Evolutionary conservation across 2,797 vertebrate genomes (phyloP).

Genomic region (Acrossocheilus wenchowensis): DNA sequence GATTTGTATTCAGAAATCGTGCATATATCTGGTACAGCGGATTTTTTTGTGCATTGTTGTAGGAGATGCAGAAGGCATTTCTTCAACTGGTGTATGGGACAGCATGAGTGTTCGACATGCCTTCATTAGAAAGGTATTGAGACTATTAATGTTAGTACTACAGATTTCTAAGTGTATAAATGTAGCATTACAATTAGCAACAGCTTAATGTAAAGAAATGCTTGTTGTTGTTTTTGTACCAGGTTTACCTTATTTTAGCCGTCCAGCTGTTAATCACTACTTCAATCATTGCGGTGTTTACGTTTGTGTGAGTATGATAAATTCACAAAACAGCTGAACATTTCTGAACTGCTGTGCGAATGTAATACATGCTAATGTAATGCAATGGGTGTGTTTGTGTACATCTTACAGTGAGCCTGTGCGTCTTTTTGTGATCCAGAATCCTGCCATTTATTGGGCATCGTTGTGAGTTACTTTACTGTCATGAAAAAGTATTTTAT

Average conservation of each 20-base stretch:
- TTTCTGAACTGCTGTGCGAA: neutral
- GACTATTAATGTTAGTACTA: neutral
- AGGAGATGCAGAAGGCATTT: conserved; percentile 74
- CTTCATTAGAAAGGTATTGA: conserved; percentile 89
- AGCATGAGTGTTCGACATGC: conserved; percentile 84
- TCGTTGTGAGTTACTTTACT: conserved; percentile 85
- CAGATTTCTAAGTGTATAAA: neutral
- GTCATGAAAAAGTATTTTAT: neutral
- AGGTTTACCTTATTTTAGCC: conserved; percentile 93
- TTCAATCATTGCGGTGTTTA: conserved; percentile 87
- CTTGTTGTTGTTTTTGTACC: conserved; percentile 53
- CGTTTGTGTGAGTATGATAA: conserved; percentile 86
- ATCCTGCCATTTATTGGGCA: conserved; percentile 84
- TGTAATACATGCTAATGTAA: neutral
- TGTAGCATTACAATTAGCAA: neutral
- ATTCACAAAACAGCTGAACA: neutral
- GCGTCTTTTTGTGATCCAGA: conserved; percentile 78
- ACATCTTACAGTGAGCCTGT: conserved; percentile 79
- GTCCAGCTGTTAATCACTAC: conserved; percentile 86
- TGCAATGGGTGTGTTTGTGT: conserved; percentile 10
- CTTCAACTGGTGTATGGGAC: conserved; percentile 76
- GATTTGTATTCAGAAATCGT: neutral
- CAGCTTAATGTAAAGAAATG: neutral
- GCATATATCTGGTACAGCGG: neutral
- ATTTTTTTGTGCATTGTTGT: conserved; percentile 39